Base-by-base conservation (phyloP, 1,140 invertebrate species). In the Drosophila orena region DNA sequence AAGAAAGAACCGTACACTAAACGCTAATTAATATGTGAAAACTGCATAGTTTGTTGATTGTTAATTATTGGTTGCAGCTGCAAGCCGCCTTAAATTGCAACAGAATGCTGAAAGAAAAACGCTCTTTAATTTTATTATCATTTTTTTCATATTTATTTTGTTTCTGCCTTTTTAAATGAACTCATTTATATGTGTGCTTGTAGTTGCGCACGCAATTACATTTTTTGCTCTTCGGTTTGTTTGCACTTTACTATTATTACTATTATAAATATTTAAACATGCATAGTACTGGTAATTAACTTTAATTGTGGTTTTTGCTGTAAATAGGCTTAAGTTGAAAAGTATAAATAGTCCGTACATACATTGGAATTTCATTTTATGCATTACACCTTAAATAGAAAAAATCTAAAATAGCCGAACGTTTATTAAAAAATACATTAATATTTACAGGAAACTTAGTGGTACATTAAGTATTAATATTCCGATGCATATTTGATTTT, bases 201-300 rank as follows among this genome's bases (percentile, higher is more conserved):
- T 78, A 37, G 53, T 46, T 62, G 58, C 35, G 42, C 27, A 47
- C 71, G 59, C 65, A 81, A 75, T 75, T 73, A 50, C 58, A 76
- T 44, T 71, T 50, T 71, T 57, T 43, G 47, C 57, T 59, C 38
- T 61, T 54, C 53, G 40, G 50, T 69, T 73, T 68, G 55, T 77
- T 72, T 72, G 66, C 58, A 53, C 83, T 50, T 60, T 54, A 49
- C 70, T 75, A 62, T 79, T 79, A 86, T 79, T 88, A 88, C 79
- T 81, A 77, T 77, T 88, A 89, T 83, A 89, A 83, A 79, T 89
- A 88, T 88, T 70, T 83, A 89, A 88, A 89, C 84, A 86, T 86
- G 78, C 83, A 88, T 76, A 79, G 70, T 79, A 81, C 44, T 71
- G 68, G 75, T 81, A 83, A 83, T 83, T 89, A 83, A 69, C 56